These are phyloP conservation scores for Enteromius radiatus DNA, from an alignment of 2,797 vertebrate species.

Conservation along the genomic window DNA sequence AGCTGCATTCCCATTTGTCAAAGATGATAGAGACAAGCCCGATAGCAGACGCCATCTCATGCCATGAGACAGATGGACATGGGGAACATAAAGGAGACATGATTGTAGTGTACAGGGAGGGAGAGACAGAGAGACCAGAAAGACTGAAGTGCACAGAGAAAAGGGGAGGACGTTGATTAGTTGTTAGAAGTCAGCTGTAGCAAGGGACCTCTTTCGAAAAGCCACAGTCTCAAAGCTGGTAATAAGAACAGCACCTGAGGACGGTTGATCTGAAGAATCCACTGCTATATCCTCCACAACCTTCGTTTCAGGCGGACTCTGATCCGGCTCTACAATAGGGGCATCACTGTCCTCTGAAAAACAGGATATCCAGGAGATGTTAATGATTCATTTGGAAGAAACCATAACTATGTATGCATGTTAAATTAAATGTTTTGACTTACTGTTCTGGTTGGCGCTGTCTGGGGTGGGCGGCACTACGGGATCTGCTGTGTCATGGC, in stretches of 20 bases:
- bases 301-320: conserved; percentile 23
- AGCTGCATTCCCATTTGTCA: conserved; percentile 40
- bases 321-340: conserved; percentile 39
- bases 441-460: conserved; percentile 35
- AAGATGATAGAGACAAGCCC: conserved; percentile 21
- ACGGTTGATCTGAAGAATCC: conserved; percentile 58
- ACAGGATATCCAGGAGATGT: conserved; percentile 10
- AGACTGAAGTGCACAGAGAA: not conserved
- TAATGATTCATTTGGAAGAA: not conserved
- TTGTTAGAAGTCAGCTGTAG: conserved; percentile 47
- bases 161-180: conserved; percentile 24
- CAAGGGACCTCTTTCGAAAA: conserved; percentile 64
- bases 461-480: not conserved
- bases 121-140: conserved; percentile 29
- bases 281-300: conserved; percentile 3
- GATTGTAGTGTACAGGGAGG: conserved; percentile 33
- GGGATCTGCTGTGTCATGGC: conserved; percentile 21
- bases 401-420: not conserved
- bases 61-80: conserved; percentile 21
- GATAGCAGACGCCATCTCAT: conserved; percentile 34
- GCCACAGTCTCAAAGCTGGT: conserved; percentile 65
- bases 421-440: conserved; percentile 7
- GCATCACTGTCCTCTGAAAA: conserved; percentile 44
- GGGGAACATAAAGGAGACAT: conserved; percentile 22
- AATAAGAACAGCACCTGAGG: conserved; percentile 69